phyloP scores from a whole-genome alignment of 1,140 invertebrate genomes.

The Galleria mellonella region DNA sequence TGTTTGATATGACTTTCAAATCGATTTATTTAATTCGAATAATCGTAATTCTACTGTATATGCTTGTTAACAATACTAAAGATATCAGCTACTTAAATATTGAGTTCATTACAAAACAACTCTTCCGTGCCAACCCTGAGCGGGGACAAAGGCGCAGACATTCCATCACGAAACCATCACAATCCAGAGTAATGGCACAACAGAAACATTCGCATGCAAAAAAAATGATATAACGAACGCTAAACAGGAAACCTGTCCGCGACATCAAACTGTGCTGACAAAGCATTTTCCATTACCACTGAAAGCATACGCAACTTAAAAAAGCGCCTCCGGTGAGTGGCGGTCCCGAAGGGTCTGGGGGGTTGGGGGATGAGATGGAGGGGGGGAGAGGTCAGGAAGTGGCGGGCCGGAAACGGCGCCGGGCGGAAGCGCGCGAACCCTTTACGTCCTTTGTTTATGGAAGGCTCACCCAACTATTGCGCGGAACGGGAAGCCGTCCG shows the following conservation, averaged over 20 bases:
- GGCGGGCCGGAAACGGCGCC: conserved; percentile 41
- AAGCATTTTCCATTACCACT: conserved; percentile 22
- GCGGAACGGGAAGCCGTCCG: too few species aligned
- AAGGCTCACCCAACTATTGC: too few species aligned
- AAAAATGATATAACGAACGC: not conserved
- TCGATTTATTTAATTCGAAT: too few species aligned
- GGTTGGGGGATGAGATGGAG: conserved; percentile 5
- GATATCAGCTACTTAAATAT: too few species aligned
- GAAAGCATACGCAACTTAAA: conserved; percentile 21
- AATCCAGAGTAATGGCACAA: not conserved
- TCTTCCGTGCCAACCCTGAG: too few species aligned
- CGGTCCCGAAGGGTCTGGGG: not conserved
- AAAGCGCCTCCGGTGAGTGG: conserved; percentile 9
- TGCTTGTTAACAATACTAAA: too few species aligned
- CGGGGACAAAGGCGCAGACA: too few species aligned
- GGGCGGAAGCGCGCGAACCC: conserved; percentile 46
- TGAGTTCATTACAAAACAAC: too few species aligned
- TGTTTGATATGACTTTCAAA: too few species aligned
- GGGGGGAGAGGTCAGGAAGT: conserved; percentile 22
- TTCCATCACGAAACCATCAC: too few species aligned
- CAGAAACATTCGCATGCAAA: not conserved
- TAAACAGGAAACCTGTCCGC: not conserved
- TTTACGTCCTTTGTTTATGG: conserved; percentile 47
- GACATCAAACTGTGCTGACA: conserved; percentile 10
- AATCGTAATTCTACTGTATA: too few species aligned